Evolutionary conservation across 2,797 vertebrate species (phyloP).

Genomic region (Clamator glandarius): DNA sequence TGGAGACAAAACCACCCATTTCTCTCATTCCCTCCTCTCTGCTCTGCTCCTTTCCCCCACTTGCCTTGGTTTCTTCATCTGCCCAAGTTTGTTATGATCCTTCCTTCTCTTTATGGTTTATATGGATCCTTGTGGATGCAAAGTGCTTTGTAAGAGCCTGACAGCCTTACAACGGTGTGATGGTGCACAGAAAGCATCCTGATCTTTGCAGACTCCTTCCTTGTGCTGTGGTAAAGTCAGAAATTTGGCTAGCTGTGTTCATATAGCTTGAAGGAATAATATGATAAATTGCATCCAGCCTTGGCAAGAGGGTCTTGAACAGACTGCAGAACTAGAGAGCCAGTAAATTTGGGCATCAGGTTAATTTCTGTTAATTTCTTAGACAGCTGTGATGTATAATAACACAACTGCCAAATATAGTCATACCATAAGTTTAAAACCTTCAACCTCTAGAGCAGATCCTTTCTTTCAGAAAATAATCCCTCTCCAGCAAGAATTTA

Average conservation of each 20-base stretch:
- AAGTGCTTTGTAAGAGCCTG: neutral
- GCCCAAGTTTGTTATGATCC: neutral
- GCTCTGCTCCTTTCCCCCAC: neutral
- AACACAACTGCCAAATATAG: slow-evolving; percentile 15
- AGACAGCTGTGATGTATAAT: neutral
- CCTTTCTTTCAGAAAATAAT: slow-evolving; percentile 30
- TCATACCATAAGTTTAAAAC: slow-evolving; percentile 11
- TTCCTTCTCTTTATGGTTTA: neutral
- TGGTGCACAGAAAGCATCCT: neutral
- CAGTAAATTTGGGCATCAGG: neutral
- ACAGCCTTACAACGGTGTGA: neutral
- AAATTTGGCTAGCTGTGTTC: neutral
- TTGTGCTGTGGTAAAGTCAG: neutral
- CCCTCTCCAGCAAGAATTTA: neutral
- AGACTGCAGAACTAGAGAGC: neutral
- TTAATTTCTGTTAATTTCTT: slow-evolving; percentile 8
- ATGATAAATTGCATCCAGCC: neutral
- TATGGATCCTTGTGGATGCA: neutral
- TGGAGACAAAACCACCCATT: accelerated
- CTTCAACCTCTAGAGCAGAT: neutral
- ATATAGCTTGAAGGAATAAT: neutral
- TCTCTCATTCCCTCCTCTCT: neutral
- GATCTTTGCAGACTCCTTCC: neutral
- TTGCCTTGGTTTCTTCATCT: neutral
- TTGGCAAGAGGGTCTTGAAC: neutral